Evolutionary conservation across 30 jellyfish, hydroid and myxozoan species (phyloP).

Genomic region (Turritopsis rubra): DNA sequence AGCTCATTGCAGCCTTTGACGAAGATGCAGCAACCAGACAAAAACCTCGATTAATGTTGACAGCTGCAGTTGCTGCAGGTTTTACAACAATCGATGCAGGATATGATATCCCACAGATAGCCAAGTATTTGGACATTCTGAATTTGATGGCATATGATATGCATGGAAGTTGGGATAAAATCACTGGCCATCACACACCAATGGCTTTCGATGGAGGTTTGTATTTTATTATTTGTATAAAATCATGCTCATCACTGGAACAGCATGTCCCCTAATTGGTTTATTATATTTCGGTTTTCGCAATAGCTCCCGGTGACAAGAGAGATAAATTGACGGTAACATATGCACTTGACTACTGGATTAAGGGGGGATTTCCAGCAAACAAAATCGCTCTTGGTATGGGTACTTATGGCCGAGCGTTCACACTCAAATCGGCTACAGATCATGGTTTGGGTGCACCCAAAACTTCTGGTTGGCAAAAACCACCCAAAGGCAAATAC

Average conservation of each 20-base stretch:
- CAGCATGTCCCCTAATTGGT: neutral
- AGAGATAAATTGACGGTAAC: slow-evolving; percentile 32
- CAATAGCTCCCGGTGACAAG: neutral
- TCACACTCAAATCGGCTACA: slow-evolving; percentile 21
- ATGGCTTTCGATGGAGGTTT: slow-evolving; percentile 50
- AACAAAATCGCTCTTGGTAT: slow-evolving; percentile 48
- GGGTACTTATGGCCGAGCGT: slow-evolving; percentile 58
- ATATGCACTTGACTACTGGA: slow-evolving; percentile 46
- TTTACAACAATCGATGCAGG: slow-evolving; percentile 35
- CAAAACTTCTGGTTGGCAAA: neutral
- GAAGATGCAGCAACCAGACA: slow-evolving; percentile 54
- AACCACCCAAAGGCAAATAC: slow-evolving; percentile 35
- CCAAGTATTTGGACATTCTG: slow-evolving; percentile 28
- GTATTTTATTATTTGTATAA: neutral
- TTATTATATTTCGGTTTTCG: neutral
- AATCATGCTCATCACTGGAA: too few relatives aligned
- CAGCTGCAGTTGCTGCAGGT: slow-evolving; percentile 60
- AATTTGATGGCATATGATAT: slow-evolving; percentile 48
- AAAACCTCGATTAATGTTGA: slow-evolving; percentile 32
- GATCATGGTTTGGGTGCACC: slow-evolving; percentile 48
- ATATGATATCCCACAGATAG: slow-evolving; percentile 33
- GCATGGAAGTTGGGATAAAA: slow-evolving; percentile 45
- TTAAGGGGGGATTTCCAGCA: slow-evolving; percentile 46
- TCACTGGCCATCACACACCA: slow-evolving; percentile 53
- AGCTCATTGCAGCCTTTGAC: slow-evolving; percentile 65